phyloP scores from a whole-genome alignment of 2,888 invertebrate species.

The Epiblema foenella region DNA sequence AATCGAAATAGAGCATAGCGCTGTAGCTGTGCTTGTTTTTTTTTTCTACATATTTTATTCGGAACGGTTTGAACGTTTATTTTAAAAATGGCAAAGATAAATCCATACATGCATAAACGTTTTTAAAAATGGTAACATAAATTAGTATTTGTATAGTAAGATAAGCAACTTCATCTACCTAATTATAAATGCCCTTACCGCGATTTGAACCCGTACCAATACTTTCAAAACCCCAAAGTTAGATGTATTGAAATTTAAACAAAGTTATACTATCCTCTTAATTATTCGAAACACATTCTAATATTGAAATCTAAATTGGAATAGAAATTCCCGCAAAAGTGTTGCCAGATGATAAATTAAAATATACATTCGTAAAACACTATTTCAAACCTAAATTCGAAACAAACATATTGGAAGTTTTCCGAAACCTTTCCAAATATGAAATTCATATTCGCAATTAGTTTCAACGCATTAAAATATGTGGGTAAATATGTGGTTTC shows the following conservation, averaged over 20 bases:
- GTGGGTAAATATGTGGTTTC: no score
- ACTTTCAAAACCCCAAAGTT: not conserved
- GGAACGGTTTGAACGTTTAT: not conserved
- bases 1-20: conserved; percentile 28
- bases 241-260: no score
- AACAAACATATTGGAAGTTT: not conserved
- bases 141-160: not conserved
- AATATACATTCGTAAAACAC: conserved; percentile 13
- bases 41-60: not conserved
- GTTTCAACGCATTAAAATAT: conserved; percentile 12
- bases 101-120: not conserved
- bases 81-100: not conserved
- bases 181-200: no score
- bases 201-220: not conserved
- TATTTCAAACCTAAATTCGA: conserved; percentile 1
- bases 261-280: not conserved
- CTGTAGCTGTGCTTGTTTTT: not conserved
- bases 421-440: conserved; percentile 6
- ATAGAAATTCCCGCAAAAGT: conserved; percentile 1
- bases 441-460: conserved; percentile 8
- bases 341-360: conserved; percentile 3
- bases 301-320: not conserved
- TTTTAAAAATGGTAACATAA: not conserved
- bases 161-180: no score
- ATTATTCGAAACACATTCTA: not conserved